Conservation (phyloP, 2,797 vertebrate genomes). For the Champsocephalus gunnari region DNA sequence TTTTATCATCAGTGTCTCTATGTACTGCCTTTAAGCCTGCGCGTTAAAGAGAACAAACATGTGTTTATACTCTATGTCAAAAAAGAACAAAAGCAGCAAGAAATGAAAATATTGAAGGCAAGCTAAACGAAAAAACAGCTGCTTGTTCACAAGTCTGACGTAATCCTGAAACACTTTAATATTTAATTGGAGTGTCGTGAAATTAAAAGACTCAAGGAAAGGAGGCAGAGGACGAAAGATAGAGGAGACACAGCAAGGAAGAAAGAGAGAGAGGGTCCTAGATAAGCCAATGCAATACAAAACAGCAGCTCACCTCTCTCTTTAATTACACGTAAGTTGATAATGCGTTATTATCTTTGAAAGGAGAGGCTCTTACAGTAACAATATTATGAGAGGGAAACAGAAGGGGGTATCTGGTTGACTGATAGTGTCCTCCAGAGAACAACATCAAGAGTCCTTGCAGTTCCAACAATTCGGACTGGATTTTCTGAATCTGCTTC, state of each 20-base stretch:
- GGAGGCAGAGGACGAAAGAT: constrained; percentile 31
- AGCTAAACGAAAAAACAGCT: constrained; percentile 55
- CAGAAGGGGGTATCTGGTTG: constrained; percentile 21
- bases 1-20: neutral
- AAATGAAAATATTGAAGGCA: constrained; percentile 41
- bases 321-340: constrained; percentile 73
- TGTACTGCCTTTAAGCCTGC: constrained; percentile 1
- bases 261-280: neutral
- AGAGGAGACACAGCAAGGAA: neutral
- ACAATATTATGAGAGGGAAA: constrained; percentile 37
- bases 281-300: constrained; percentile 43
- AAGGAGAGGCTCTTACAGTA: constrained; percentile 44
- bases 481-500: constrained; percentile 14
- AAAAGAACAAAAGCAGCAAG: neutral
- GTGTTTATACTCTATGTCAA: neutral
- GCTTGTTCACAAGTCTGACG: constrained; percentile 80
- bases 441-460: constrained; percentile 25
- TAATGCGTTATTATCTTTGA: constrained; percentile 66
- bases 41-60: constrained; percentile 8
- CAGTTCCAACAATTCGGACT: constrained; percentile 12
- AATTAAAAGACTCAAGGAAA: constrained; percentile 79
- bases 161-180: constrained; percentile 78
- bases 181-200: constrained; percentile 80
- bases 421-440: constrained; percentile 34
- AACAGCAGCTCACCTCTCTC: constrained; percentile 46